Conservation (phyloP, 2,888 invertebrate species). For the Machimus atricapillus region DNA sequence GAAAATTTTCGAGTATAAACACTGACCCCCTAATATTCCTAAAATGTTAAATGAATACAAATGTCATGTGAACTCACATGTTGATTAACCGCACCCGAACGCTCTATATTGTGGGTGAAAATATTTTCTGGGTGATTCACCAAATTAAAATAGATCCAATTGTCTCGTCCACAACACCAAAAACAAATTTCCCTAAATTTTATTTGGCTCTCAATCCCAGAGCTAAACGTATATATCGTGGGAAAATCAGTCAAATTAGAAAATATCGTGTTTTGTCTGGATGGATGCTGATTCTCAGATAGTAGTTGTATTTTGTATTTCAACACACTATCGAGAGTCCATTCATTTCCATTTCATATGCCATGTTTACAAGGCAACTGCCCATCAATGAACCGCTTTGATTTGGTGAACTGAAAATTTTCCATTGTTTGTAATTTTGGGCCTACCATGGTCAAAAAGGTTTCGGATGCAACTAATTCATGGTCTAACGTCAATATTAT, state of each 20-base stretch:
- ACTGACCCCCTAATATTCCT: not conserved
- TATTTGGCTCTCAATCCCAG: not conserved
- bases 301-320: not conserved
- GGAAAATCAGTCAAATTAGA: not conserved
- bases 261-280: not conserved
- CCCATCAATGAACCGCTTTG: not conserved
- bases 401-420: not conserved
- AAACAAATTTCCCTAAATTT: not conserved
- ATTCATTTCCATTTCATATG: not conserved
- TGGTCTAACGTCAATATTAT: not conserved
- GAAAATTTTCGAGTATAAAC: not conserved
- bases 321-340: not conserved
- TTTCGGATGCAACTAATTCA: not conserved
- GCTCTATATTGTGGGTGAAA: not conserved
- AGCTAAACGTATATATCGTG: not conserved
- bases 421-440: not conserved
- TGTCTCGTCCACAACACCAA: not conserved
- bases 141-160: conserved; percentile 2
- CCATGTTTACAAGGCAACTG: not conserved
- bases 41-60: not conserved
- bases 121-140: not conserved
- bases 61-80: not conserved
- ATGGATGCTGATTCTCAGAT: not conserved
- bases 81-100: conserved; percentile 6
- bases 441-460: not conserved